Base-by-base conservation (phyloP, 2,888 invertebrate species). In the Nephrotoma flavescens region DNA sequence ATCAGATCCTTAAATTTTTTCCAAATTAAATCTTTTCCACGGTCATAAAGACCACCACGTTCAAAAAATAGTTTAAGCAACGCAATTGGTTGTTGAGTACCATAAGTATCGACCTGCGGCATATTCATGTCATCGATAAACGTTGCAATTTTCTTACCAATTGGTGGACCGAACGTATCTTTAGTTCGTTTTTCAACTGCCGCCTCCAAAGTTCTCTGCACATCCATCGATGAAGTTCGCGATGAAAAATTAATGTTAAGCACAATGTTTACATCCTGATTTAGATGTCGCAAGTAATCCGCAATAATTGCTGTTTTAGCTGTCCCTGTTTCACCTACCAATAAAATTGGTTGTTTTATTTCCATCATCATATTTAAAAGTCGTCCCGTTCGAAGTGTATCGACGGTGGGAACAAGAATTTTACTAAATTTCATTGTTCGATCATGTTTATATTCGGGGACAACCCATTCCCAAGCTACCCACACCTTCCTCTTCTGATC, bases 101-200 rank as follows among this genome's bases (percentile, higher is more conserved):
- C 98, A 90, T 98, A 98, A 90, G 90, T 90, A 89, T 92, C 92
- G 85, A 96, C 95, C 91, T 95, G 94, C 45, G 98, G 98, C 97
- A 98, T 98, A 90, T 98, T 97, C 95, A 98, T 95, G 90, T 98
- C 98, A 90, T 98, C 98, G 88, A 98, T 95, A 90, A 98, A 98
- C 88, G 97, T 94, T 52, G 98, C 93, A 90, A 98, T 93, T 89
- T 96, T 95, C 92, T 97, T 98, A 45, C 98, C 98, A 87, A 96
- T 94, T 0, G 97, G 96, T 47, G 98, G 98, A 0, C 97, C 98
- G 90, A 95, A 98, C 4, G 95, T 95, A 90, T 97, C 96, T 90
- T 97, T 97, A 0, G 97, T 97, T 87, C 97, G 93, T 90, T 97
- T 98, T 90, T 98, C 97, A 0, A 98, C 95, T 0, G 95, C 94